A percentile compares a stretch with the other conserved stretches of the same genome.
Evolutionary conservation across 2,113 vertebrate genomes (phyloP).

Genomic region (Bufo bufo): DNA sequence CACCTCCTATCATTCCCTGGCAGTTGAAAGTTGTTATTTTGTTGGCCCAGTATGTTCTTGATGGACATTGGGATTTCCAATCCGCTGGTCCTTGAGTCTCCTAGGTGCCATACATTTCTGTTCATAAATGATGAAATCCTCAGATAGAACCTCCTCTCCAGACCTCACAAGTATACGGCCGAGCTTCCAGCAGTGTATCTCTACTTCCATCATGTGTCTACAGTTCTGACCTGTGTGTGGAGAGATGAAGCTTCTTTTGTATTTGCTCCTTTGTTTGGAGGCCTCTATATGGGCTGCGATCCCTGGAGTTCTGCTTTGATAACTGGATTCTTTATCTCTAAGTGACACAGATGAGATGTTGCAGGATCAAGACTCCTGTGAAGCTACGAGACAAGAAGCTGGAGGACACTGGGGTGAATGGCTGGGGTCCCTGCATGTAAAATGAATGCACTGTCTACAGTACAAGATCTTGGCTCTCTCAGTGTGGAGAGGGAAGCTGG

Average conservation of each 20-base stretch:
- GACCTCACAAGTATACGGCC: not conserved
- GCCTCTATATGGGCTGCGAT: not conserved
- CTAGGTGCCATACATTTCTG: not conserved
- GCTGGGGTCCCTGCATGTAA: not conserved
- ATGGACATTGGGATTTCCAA: not conserved
- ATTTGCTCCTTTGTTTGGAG: not conserved
- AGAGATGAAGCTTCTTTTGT: not conserved
- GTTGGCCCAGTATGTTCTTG: not conserved
- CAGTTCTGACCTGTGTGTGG: not conserved
- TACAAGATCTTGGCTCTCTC: too few relatives aligned
- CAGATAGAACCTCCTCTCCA: not conserved
- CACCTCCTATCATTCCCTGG: not conserved
- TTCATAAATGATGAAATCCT: not conserved
- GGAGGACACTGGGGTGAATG: not conserved
- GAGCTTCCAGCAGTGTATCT: not conserved
- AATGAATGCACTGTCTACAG: not conserved
- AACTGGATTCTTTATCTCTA: not conserved
- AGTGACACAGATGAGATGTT: not conserved
- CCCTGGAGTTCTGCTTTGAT: slow-evolving; percentile 5
- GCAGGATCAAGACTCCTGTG: not conserved
- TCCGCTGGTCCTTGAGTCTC: not conserved
- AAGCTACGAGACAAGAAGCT: not conserved
- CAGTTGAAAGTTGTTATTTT: too few relatives aligned
- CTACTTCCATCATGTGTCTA: not conserved
- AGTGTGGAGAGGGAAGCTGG: not conserved